Evolutionary conservation across 92 coral and sea anemone genomes (phyloP).

Genomic region (Porites lobata): DNA sequence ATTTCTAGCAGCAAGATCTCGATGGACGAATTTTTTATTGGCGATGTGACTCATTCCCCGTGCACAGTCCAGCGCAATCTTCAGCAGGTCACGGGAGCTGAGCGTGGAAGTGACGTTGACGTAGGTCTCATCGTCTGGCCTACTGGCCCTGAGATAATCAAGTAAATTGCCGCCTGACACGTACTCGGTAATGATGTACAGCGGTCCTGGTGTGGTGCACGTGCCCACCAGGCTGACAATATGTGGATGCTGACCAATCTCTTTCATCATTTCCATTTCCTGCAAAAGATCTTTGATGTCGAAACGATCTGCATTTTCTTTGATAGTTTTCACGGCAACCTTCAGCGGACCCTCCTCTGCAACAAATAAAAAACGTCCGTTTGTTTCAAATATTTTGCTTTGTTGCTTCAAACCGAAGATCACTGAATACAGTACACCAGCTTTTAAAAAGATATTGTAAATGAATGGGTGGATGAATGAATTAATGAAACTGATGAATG

Average conservation of each 20-base stretch:
- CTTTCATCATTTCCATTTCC: constrained; percentile 93
- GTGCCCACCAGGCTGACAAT: constrained; percentile 89
- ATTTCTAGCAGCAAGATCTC: constrained; percentile 91
- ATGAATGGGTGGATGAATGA: too few relatives aligned
- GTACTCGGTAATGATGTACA: constrained; percentile 88
- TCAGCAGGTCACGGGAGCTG: constrained; percentile 84
- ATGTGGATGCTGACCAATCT: constrained; percentile 90
- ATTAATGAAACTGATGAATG: too few relatives aligned
- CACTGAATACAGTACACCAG: too few relatives aligned
- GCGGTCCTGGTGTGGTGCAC: constrained; percentile 87
- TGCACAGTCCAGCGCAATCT: constrained; percentile 80
- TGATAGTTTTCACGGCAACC: constrained; percentile 86
- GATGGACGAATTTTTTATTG: constrained; percentile 82
- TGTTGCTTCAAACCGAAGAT: too few relatives aligned
- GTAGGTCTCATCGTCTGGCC: constrained; percentile 75
- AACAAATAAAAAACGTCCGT: neutral
- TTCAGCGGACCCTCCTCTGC: constrained; percentile 69
- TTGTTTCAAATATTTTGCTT: too few relatives aligned
- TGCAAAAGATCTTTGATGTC: constrained; percentile 78
- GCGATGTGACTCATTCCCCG: constrained; percentile 91
- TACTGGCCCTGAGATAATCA: constrained; percentile 78
- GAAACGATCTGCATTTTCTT: constrained; percentile 74
- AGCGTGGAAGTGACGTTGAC: constrained; percentile 85
- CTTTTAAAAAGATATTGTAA: too few relatives aligned
- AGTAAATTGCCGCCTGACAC: constrained; percentile 87